phyloP scores from a whole-genome alignment of 2,113 vertebrate genomes.

The Pseudorhombus dupliciocellatus region DNA sequence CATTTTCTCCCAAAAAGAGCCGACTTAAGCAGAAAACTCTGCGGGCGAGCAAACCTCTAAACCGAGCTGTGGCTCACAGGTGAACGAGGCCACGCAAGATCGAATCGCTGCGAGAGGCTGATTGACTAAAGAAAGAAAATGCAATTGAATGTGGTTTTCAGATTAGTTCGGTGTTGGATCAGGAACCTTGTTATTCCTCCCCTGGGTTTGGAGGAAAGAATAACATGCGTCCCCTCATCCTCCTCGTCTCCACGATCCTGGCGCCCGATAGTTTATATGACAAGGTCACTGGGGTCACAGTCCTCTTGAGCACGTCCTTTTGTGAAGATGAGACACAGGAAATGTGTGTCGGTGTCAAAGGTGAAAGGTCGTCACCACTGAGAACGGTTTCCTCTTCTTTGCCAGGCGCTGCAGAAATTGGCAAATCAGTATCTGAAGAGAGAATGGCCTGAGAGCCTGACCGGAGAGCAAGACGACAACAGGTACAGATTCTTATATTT shows the following conservation, averaged over 20 bases:
- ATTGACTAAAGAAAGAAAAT: background rate
- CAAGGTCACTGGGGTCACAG: conserved; percentile 29
- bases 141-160: background rate
- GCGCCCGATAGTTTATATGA: conserved; percentile 34
- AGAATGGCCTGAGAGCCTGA: conserved; percentile 89
- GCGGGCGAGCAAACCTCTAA: conserved; percentile 7
- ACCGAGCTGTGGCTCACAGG: conserved; percentile 28
- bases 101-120: no score
- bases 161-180: background rate
- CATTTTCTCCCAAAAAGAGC: conserved; percentile 37
- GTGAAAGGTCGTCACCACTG: conserved; percentile 27
- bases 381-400: conserved; percentile 21
- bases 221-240: background rate
- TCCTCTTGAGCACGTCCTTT: background rate
- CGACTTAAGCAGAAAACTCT: conserved; percentile 27
- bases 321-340: conserved; percentile 43
- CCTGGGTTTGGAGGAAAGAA: background rate
- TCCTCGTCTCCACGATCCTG: background rate
- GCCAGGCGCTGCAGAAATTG: conserved; percentile 93
- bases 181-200: background rate
- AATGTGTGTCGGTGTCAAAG: conserved; percentile 37
- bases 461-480: conserved; percentile 86
- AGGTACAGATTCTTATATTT: no score
- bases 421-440: conserved; percentile 94
- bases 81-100: conserved; percentile 29